These are phyloP conservation scores for Daptonema setosum DNA, from an alignment of 2,888 invertebrate genomes.

Conservation along the genomic window DNA sequence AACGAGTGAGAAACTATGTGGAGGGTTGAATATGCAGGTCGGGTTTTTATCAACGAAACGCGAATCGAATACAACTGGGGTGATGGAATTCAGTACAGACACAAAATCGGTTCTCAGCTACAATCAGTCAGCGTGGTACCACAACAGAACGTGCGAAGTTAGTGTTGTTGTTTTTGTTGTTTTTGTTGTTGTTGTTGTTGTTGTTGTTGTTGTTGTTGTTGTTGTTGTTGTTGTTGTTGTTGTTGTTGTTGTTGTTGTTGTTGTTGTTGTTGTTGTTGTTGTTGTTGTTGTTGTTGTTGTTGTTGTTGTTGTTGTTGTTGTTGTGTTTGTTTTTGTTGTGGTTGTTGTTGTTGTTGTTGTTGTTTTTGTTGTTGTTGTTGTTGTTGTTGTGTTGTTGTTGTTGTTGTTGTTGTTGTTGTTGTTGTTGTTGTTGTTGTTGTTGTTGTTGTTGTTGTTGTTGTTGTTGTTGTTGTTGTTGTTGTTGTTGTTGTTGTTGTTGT, in stretches of 20 bases:
- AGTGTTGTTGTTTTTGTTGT: not conserved
- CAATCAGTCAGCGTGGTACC: not conserved
- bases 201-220: too few relatives aligned
- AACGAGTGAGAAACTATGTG: too few relatives aligned
- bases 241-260: not conserved
- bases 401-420: not conserved
- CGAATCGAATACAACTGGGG: constrained; percentile 60
- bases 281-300: not conserved
- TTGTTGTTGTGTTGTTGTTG: not conserved
- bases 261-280: not conserved
- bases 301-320: not conserved
- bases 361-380: not conserved
- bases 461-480: not conserved
- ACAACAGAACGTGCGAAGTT: not conserved
- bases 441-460: not conserved
- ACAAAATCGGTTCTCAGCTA: constrained; percentile 8
- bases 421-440: not conserved
- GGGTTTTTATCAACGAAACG: constrained; percentile 53
- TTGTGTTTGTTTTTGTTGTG: too few relatives aligned
- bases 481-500: not conserved
- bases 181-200: not conserved
- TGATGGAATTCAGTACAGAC: constrained; percentile 57
- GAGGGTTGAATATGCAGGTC: too few relatives aligned
- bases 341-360: not conserved
- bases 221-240: not conserved